These are phyloP conservation scores for Anarsia innoxiella DNA, from an alignment of 2,888 invertebrate species.

Conservation along the genomic window DNA sequence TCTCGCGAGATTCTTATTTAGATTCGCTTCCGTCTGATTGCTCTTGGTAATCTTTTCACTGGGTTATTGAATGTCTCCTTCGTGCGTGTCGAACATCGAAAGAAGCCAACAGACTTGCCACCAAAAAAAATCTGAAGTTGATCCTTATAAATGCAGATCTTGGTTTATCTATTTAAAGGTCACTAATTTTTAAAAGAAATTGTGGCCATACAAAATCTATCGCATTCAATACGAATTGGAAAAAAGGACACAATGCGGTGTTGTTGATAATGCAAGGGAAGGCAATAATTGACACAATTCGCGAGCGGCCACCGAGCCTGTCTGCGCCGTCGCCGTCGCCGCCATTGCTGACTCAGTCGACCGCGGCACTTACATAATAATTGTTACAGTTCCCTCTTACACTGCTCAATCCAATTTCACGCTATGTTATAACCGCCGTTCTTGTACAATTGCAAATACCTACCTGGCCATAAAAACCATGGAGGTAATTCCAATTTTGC, in stretches of 20 bases:
- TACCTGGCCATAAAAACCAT: too few relatives aligned
- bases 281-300: constrained; percentile 12
- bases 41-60: constrained; percentile 75
- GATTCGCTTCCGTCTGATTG: constrained; percentile 76
- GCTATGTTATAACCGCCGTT: constrained; percentile 25
- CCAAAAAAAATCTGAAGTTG: constrained; percentile 44
- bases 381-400: constrained; percentile 30
- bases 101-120: constrained; percentile 39
- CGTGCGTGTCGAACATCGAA: constrained; percentile 60
- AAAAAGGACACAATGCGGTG: neutral
- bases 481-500: too few relatives aligned
- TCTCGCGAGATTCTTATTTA: constrained; percentile 75
- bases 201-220: too few relatives aligned
- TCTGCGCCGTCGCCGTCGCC: constrained; percentile 4
- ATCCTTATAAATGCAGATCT: too few relatives aligned
- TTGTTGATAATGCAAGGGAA: constrained; percentile 1
- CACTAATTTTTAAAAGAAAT: too few relatives aligned
- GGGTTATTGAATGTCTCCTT: constrained; percentile 73
- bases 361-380: constrained; percentile 30
- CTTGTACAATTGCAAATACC: too few relatives aligned
- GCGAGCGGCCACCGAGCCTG: neutral
- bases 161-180: too few relatives aligned
- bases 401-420: constrained; percentile 32
- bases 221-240: too few relatives aligned
- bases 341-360: constrained; percentile 26